Evolutionary conservation across 2,888 invertebrate species (phyloP).

Genomic region (Meganola albula): DNA sequence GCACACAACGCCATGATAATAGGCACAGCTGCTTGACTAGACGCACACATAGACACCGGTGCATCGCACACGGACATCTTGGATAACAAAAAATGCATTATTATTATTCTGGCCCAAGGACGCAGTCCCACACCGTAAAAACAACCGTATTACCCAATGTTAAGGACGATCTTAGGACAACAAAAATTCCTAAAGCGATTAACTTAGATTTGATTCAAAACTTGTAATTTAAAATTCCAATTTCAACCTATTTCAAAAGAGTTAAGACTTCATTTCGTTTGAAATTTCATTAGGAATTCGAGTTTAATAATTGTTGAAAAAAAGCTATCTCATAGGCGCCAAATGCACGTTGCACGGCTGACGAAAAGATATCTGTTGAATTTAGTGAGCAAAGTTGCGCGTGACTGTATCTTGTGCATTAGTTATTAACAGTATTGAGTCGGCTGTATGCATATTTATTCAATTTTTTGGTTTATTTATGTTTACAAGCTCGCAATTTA

Average conservation of each 20-base stretch:
- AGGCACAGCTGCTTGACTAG: conserved; percentile 71
- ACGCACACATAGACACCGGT: conserved; percentile 53
- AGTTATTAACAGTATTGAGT: conserved; percentile 23
- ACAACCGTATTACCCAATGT: conserved; percentile 25
- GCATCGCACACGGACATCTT: conserved; percentile 68
- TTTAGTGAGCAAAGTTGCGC: conserved; percentile 36
- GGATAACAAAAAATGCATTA: conserved; percentile 70
- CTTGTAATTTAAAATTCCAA: conserved; percentile 20
- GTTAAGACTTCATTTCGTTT: conserved; percentile 33
- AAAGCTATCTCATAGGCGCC: conserved; percentile 69
- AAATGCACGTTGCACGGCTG: conserved; percentile 65
- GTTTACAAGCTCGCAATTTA: conserved; percentile 8
- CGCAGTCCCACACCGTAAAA: conserved; percentile 31
- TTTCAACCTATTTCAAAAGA: conserved; percentile 24
- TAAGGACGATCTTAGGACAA: conserved; percentile 26
- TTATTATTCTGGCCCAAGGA: conserved; percentile 68
- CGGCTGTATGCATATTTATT: conserved; percentile 17
- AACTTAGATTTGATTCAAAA: conserved; percentile 63
- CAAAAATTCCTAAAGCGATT: conserved; percentile 43
- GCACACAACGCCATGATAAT: conserved; percentile 65
- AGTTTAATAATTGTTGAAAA: conserved; percentile 65
- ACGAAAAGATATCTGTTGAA: conserved; percentile 47
- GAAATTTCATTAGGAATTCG: conserved; percentile 47
- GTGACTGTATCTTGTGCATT: conserved; percentile 25
- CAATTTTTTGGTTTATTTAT: conserved; percentile 14